A percentile compares a stretch with the other conserved stretches of the same genome.
Conservation (phyloP, 1,140 invertebrate species). For the Ooceraea biroi region DNA sequence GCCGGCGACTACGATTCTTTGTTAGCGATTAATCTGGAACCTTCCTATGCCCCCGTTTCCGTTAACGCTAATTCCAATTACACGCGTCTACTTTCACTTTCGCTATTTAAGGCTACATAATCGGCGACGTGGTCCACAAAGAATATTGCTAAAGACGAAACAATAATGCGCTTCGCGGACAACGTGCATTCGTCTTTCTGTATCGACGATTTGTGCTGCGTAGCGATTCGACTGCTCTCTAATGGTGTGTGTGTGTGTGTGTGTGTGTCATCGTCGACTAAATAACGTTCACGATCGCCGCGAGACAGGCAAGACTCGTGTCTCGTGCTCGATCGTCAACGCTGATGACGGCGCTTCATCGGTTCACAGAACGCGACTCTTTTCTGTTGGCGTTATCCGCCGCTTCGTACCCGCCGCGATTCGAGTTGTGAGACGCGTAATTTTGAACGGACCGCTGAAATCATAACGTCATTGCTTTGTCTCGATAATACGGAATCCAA, state of each 20-base stretch:
- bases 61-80: slow-evolving; percentile 53
- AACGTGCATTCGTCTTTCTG: slow-evolving; percentile 33
- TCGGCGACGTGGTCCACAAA: slow-evolving; percentile 58
- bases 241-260: background rate
- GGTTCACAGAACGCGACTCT: background rate
- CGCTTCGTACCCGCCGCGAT: background rate
- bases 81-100: slow-evolving; percentile 64
- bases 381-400: background rate
- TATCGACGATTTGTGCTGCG: slow-evolving; percentile 34
- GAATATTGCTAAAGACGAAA: slow-evolving; percentile 49
- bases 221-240: slow-evolving; percentile 25
- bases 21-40: background rate
- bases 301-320: background rate
- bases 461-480: slow-evolving; percentile 50
- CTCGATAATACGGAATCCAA: slow-evolving; percentile 22
- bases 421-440: slow-evolving; percentile 9
- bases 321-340: slow-evolving; percentile 7
- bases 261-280: no score
- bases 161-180: slow-evolving; percentile 32
- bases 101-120: slow-evolving; percentile 68
- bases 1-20: slow-evolving; percentile 6
- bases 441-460: slow-evolving; percentile 34
- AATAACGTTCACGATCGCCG: slow-evolving; percentile 16
- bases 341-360: background rate
- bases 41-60: background rate